Evolutionary conservation across 1,140 invertebrate genomes (phyloP).

Genomic region (Drosophila obscura): DNA sequence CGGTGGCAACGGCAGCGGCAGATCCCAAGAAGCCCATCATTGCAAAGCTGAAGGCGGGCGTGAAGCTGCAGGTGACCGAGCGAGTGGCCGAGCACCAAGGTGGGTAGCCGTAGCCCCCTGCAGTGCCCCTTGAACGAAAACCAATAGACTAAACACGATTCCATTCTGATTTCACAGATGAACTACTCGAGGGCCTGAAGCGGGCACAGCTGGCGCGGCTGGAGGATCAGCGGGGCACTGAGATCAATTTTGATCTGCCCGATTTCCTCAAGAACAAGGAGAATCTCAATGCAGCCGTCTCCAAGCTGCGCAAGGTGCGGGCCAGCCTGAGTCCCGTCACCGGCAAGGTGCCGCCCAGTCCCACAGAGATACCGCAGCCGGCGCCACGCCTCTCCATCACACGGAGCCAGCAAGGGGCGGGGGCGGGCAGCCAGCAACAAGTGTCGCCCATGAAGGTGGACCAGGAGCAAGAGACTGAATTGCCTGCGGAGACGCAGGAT

Average conservation of each 20-base stretch:
- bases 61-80: constrained; percentile 87
- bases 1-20: not conserved
- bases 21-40: constrained; percentile 86
- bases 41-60: constrained; percentile 88
- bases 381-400: constrained; percentile 77
- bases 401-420: constrained; percentile 38
- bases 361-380: constrained; percentile 69
- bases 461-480: constrained; percentile 53
- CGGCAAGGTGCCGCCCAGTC: constrained; percentile 40
- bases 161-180: constrained; percentile 76
- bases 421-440: constrained; percentile 25
- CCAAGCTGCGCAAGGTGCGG: constrained; percentile 71
- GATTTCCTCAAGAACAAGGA: constrained; percentile 90
- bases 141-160: not conserved
- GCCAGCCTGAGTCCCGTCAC: constrained; percentile 67
- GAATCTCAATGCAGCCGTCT: constrained; percentile 73
- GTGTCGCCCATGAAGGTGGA: constrained; percentile 76
- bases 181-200: constrained; percentile 90
- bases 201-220: constrained; percentile 89
- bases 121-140: not conserved
- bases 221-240: constrained; percentile 92
- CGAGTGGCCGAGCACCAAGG: constrained; percentile 88
- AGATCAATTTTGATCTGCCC: constrained; percentile 92
- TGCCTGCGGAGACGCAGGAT: constrained; percentile 34
- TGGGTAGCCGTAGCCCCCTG: constrained; percentile 53